Evolutionary conservation across 1,140 invertebrate genomes (phyloP).

Genomic region (Drosophila tristis): DNA sequence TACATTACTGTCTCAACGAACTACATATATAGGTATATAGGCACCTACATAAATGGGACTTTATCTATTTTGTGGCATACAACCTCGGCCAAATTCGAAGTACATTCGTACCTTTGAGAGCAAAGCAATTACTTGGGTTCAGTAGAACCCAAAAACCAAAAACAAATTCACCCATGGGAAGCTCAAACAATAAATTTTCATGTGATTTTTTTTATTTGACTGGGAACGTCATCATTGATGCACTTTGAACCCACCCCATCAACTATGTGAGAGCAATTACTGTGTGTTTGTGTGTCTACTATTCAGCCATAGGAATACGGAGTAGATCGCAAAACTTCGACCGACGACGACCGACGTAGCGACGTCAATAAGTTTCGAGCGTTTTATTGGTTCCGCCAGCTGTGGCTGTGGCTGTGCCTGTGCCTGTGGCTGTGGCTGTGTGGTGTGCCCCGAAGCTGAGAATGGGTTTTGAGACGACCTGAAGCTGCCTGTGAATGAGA

Average conservation of each 20-base stretch:
- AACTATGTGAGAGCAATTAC: neutral
- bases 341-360: conserved; percentile 1
- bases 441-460: conserved; percentile 6
- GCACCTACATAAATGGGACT: too few species aligned
- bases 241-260: conserved; percentile 63
- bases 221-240: conserved; percentile 58
- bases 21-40: too few species aligned
- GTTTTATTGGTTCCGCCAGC: conserved; percentile 51
- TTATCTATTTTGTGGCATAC: too few species aligned
- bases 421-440: neutral
- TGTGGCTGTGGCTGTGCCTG: neutral
- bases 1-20: too few species aligned
- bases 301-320: neutral
- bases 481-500: conserved; percentile 18
- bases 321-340: conserved; percentile 20
- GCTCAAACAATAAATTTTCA: conserved; percentile 23
- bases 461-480: conserved; percentile 4
- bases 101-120: too few species aligned
- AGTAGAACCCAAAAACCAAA: too few species aligned
- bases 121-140: too few species aligned
- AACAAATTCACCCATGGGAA: neutral
- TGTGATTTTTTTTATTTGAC: conserved; percentile 47
- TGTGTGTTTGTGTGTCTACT: conserved; percentile 1
- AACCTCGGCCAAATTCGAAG: too few species aligned
- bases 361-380: conserved; percentile 53